Conservation (phyloP, 2,888 invertebrate genomes). For the Carpatolechia fugitivella region DNA sequence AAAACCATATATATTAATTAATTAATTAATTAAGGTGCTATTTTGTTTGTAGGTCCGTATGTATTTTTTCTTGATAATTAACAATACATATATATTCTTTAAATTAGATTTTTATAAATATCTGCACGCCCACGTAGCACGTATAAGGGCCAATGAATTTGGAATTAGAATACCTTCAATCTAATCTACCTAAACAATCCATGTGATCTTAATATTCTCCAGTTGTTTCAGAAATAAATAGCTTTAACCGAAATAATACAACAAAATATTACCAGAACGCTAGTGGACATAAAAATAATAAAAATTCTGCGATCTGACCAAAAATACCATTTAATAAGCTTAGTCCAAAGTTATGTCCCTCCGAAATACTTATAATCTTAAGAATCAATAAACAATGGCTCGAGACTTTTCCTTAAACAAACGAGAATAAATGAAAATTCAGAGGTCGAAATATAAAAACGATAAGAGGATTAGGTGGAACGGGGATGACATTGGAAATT, state of each 20-base stretch:
- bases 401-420: slow-evolving; percentile 68
- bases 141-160: too few relatives aligned
- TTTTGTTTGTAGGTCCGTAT: too few relatives aligned
- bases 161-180: too few relatives aligned
- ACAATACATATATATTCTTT: too few relatives aligned
- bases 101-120: too few relatives aligned
- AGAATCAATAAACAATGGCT: slow-evolving; percentile 51
- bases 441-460: slow-evolving; percentile 76
- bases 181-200: too few relatives aligned
- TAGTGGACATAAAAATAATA: not conserved
- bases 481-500: slow-evolving; percentile 80
- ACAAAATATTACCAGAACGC: not conserved
- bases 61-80: too few relatives aligned
- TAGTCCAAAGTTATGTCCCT: slow-evolving; percentile 17
- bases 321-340: slow-evolving; percentile 17
- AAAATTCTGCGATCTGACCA: not conserved
- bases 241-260: not conserved
- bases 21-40: too few relatives aligned
- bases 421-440: slow-evolving; percentile 78
- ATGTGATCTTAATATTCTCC: not conserved
- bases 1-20: too few relatives aligned
- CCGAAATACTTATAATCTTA: slow-evolving; percentile 36
- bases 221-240: not conserved
- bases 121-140: too few relatives aligned
- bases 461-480: slow-evolving; percentile 78